Percentiles rank a stretch among this genome's conserved stretches.
phyloP scores from a whole-genome alignment of 2,888 invertebrate genomes.

The Drosophila histrio region DNA sequence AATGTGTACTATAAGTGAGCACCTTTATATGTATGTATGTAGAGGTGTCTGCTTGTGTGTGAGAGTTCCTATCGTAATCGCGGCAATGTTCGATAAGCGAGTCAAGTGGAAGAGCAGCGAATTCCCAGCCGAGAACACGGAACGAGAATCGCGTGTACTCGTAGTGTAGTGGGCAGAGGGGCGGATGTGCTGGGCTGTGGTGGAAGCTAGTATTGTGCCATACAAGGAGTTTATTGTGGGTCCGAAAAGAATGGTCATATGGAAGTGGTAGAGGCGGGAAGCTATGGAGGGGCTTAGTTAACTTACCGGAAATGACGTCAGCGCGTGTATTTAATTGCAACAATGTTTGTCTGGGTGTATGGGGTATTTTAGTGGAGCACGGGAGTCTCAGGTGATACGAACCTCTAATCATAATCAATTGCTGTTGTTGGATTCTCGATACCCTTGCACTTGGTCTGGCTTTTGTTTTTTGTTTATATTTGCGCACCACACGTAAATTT shows the following conservation, averaged over 20 bases:
- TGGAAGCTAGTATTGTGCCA: not conserved
- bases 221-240: slow-evolving; percentile 31
- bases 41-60: too few species aligned
- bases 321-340: slow-evolving; percentile 21
- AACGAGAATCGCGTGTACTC: slow-evolving; percentile 27
- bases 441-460: slow-evolving; percentile 15
- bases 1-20: not conserved
- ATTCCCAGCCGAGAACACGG: slow-evolving; percentile 38
- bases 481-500: slow-evolving; percentile 44
- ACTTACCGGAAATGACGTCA: slow-evolving; percentile 59
- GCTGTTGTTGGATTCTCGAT: slow-evolving; percentile 1
- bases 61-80: slow-evolving; percentile 51
- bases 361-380: not conserved
- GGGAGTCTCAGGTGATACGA: slow-evolving; percentile 25
- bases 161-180: not conserved
- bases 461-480: slow-evolving; percentile 34
- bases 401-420: slow-evolving; percentile 42
- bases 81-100: slow-evolving; percentile 45
- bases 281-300: not conserved
- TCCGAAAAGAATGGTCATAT: slow-evolving; percentile 10
- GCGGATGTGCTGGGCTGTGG: not conserved
- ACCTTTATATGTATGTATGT: not conserved
- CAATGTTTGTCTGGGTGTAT: slow-evolving; percentile 2
- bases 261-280: not conserved
- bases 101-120: slow-evolving; percentile 55